Percentiles rank a stretch among this genome's conserved stretches.
These are phyloP conservation scores for Zonitis immaculata DNA, from an alignment of 2,888 invertebrate genomes.

Conservation along the genomic window DNA sequence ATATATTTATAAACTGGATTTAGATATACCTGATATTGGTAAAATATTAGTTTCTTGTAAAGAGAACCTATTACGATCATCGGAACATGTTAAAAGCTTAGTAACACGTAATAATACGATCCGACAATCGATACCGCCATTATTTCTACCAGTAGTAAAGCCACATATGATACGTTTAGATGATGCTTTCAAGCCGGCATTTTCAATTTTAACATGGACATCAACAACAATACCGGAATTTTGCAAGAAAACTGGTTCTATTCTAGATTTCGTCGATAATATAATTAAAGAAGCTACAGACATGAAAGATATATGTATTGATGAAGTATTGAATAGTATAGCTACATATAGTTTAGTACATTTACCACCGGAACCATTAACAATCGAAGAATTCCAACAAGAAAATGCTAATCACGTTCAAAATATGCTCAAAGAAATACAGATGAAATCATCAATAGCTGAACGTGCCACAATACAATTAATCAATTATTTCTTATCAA, in stretches of 20 bases:
- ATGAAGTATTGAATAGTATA: constrained; percentile 62
- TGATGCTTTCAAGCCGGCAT: constrained; percentile 66
- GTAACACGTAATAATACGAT: constrained; percentile 61
- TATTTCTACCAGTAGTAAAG: constrained; percentile 67
- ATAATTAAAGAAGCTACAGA: constrained; percentile 66
- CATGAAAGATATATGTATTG: constrained; percentile 71
- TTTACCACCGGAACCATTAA: constrained; percentile 59
- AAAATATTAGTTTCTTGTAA: constrained; percentile 70
- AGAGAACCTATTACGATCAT: constrained; percentile 60
- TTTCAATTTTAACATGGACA: constrained; percentile 77
- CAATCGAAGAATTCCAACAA: constrained; percentile 58
- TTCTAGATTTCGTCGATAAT: constrained; percentile 59
- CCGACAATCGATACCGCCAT: constrained; percentile 57
- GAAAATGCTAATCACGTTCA: constrained; percentile 58
- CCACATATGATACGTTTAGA: constrained; percentile 65
- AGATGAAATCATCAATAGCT: constrained; percentile 60
- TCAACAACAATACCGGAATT: constrained; percentile 67
- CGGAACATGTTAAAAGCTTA: constrained; percentile 58
- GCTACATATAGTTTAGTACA: constrained; percentile 58
- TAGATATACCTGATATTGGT: constrained; percentile 73
- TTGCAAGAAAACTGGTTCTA: constrained; percentile 55
- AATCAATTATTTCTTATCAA: constrained; percentile 68
- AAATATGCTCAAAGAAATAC: constrained; percentile 51
- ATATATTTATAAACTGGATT: constrained; percentile 70
- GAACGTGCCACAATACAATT: constrained; percentile 74